Evolutionary conservation across 2,797 vertebrate genomes (phyloP), one percentile per base, ranked within the genome.

Genomic region (Gallinago stenura): DNA sequence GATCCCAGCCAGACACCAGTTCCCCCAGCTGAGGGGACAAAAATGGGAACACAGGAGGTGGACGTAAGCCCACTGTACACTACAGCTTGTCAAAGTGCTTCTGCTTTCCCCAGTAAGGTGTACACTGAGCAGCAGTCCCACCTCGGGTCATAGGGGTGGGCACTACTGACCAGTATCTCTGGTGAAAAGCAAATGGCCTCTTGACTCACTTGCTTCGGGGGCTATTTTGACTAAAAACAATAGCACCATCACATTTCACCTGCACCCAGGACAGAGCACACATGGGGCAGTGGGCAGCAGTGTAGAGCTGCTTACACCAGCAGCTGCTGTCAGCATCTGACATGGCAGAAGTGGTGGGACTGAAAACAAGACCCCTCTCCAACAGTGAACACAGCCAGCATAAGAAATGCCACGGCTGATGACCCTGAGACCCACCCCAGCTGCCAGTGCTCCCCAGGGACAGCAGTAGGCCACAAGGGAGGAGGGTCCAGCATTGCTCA

Each of bases 401-500:
- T 12, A 28, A 58, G 62, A 69, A 54, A 66, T 30, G 39, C 10
- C 7, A 1, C 2, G 5, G 57, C 45, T 70, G 68, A 26, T 28
- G 61, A 50, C 35, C 19, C 53, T 31, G 28, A 28, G 24, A 46
- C 15, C 7, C 0, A 31, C 13, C 43, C 41, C 43, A 45, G 54
- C 16, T 16, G 15, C 60, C 77, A n/a, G n/a, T 15, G 5, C n/a
- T 77, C 46, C 3, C 2, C 56, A 43, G 41, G 24, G 13, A 8
- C 12, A 64, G 9, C 65, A 41, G 39, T 8, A 26, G 45, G 53
- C 64, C 26, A 25, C 5, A 15, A 12, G 12, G 45, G 25, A 77
- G 21, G 28, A 75, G 16, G 17, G 37, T 69, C 64, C 77, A 76
- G 30, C 7, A 0, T 7, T 54, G 48, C 97, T 98, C 96, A 99